These are phyloP conservation scores for Haliclystus octoradiatus DNA, from an alignment of 30 jellyfish, hydroid and myxozoan genomes.

Conservation along the genomic window DNA sequence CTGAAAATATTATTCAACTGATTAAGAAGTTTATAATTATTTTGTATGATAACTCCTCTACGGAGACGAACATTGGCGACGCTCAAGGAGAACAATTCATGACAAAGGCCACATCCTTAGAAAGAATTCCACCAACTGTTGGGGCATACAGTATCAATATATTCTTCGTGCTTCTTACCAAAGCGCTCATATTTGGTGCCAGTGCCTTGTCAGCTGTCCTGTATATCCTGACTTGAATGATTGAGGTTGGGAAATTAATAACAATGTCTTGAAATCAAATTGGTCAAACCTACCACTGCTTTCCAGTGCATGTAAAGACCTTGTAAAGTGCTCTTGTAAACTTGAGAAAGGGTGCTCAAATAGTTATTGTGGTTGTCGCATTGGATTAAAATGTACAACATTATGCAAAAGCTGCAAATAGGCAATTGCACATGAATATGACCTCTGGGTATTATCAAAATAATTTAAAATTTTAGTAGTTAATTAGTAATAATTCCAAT, in stretches of 20 bases:
- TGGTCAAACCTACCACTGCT: slow-evolving; percentile 20
- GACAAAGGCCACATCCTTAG: slow-evolving; percentile 19
- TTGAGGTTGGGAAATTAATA: slow-evolving; percentile 20
- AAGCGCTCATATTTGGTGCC: slow-evolving; percentile 38
- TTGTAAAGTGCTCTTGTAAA: slow-evolving; percentile 20
- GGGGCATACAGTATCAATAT: slow-evolving; percentile 32
- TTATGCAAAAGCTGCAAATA: slow-evolving; percentile 23
- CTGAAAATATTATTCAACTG: background rate
- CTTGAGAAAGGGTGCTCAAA: slow-evolving; percentile 14
- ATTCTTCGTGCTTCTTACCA: slow-evolving; percentile 16
- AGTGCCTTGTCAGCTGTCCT: slow-evolving; percentile 1
- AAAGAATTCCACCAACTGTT: slow-evolving; percentile 41
- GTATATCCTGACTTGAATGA: slow-evolving; percentile 2
- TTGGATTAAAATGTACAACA: slow-evolving; percentile 10
- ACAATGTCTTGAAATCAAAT: slow-evolving; percentile 1
- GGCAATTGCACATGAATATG: slow-evolving; percentile 18
- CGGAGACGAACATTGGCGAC: slow-evolving; percentile 14
- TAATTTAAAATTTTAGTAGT: too few species aligned
- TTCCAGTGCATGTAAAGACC: slow-evolving; percentile 21
- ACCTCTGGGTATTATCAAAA: too few species aligned
- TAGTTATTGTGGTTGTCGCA: slow-evolving; percentile 18
- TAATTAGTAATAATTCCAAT: too few species aligned
- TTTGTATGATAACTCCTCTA: slow-evolving; percentile 28
- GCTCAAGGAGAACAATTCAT: slow-evolving; percentile 26
- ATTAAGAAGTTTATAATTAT: slow-evolving; percentile 18